Percentiles rank a stretch among this genome's conserved stretches.
phyloP scores from a whole-genome alignment of 2,888 invertebrate genomes.

The Ophion slaviceki region DNA sequence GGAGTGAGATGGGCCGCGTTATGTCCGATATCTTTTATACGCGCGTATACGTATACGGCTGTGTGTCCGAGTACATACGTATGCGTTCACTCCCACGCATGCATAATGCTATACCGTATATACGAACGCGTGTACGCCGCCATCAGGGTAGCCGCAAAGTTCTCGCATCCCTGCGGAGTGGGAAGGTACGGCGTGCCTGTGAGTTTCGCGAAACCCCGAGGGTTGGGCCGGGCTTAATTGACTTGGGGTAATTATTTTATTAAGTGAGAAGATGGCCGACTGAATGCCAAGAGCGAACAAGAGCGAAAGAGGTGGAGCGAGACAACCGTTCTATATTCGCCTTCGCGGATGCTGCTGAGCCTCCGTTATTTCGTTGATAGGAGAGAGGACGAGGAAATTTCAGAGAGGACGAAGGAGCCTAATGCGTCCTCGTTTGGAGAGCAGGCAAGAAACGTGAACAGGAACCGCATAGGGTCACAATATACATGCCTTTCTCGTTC shows the following conservation, averaged over 20 bases:
- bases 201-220: conserved; percentile 61
- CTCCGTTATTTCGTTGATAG: conserved; percentile 42
- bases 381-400: conserved; percentile 39
- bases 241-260: conserved; percentile 83
- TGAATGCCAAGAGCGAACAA: conserved; percentile 80
- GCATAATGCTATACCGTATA: conserved; percentile 5
- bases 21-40: conserved; percentile 55
- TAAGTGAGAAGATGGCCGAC: conserved; percentile 83
- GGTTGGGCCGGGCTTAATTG: conserved; percentile 79
- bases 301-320: conserved; percentile 46
- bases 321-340: conserved; percentile 51
- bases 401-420: neutral
- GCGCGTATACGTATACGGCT: conserved; percentile 1
- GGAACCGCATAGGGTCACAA: neutral
- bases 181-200: conserved; percentile 27
- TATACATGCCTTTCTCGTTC: conserved; percentile 1
- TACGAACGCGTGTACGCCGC: conserved; percentile 56
- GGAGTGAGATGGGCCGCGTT: conserved; percentile 44
- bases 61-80: neutral
- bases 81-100: neutral
- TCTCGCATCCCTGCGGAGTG: conserved; percentile 52
- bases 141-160: conserved; percentile 59
- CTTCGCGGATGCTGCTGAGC: conserved; percentile 38
- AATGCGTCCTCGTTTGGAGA: conserved; percentile 42
- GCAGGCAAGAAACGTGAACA: neutral